Percentiles rank a stretch among this genome's conserved stretches.
These are phyloP conservation scores for Lypha dubia DNA, from an alignment of 2,888 invertebrate genomes.

Conservation along the genomic window DNA sequence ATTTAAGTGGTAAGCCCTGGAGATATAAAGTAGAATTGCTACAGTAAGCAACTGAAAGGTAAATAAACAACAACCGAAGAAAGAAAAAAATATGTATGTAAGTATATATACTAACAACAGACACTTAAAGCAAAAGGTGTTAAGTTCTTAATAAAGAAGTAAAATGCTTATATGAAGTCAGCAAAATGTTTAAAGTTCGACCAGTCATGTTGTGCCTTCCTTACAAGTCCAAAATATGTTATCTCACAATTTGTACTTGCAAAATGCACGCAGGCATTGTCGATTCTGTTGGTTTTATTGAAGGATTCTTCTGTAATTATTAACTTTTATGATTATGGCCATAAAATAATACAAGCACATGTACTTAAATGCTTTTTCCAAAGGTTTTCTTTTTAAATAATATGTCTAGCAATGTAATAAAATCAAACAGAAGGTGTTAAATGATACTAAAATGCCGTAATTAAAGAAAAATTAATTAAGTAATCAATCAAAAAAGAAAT, in stretches of 20 bases:
- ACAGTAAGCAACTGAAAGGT: constrained; percentile 52
- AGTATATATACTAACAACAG: constrained; percentile 54
- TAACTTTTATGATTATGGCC: constrained; percentile 68
- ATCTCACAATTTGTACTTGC: constrained; percentile 60
- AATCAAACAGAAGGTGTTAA: constrained; percentile 62
- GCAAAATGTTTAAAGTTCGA: constrained; percentile 56
- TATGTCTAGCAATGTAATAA: not conserved
- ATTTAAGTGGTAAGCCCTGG: constrained; percentile 62
- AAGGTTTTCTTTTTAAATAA: constrained; percentile 35
- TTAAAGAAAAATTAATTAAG: constrained; percentile 16
- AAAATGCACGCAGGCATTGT: constrained; percentile 24
- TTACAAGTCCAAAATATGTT: constrained; percentile 55
- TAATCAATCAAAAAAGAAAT: not conserved
- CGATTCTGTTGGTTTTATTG: constrained; percentile 58
- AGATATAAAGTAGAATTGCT: constrained; percentile 58
- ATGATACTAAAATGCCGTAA: constrained; percentile 59
- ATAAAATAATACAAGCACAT: constrained; percentile 46
- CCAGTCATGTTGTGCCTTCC: constrained; percentile 55
- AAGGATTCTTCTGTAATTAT: constrained; percentile 67
- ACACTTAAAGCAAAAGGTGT: constrained; percentile 75
- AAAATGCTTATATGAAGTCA: constrained; percentile 60
- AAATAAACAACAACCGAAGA: constrained; percentile 41
- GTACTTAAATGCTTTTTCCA: not conserved
- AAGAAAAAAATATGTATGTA: too few species aligned
- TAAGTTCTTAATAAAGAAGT: constrained; percentile 74